phyloP scores from a whole-genome alignment of 2,797 vertebrate species.

The Morelia viridis region DNA sequence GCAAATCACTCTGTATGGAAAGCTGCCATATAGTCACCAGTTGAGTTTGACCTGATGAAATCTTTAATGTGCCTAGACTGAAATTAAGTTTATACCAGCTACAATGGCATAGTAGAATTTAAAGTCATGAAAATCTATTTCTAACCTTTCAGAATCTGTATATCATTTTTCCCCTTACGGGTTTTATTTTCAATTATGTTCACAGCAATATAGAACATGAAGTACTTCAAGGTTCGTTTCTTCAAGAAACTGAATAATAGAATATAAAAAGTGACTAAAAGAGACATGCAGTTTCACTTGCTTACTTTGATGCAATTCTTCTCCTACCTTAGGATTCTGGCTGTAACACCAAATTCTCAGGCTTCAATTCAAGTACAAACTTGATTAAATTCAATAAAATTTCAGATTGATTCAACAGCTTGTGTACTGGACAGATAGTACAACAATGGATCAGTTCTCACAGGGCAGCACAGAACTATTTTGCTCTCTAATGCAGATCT shows the following conservation, averaged over 20 bases:
- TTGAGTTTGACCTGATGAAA: neutral
- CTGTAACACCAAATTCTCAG: neutral
- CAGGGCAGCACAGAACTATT: neutral
- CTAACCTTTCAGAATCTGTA: neutral
- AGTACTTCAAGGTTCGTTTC: neutral
- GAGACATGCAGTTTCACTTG: neutral
- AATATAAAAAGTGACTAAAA: neutral
- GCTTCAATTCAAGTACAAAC: neutral
- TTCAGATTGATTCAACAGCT: neutral
- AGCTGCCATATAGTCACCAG: neutral
- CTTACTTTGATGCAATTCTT: neutral
- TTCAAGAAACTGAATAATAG: neutral
- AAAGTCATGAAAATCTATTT: neutral
- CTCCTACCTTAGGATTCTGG: neutral
- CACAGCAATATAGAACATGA: neutral
- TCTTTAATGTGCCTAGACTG: neutral
- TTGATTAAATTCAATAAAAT: neutral
- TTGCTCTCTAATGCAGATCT: neutral
- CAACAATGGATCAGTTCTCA: neutral
- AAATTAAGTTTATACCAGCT: constrained; percentile 15
- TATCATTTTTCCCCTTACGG: neutral
- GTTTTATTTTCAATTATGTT: constrained; percentile 15
- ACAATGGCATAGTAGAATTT: neutral
- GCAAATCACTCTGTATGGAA: neutral
- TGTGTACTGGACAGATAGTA: neutral